These are phyloP conservation scores for Cavia porcellus DNA, from an alignment of 2,113 vertebrate species.

Conservation along the genomic window DNA sequence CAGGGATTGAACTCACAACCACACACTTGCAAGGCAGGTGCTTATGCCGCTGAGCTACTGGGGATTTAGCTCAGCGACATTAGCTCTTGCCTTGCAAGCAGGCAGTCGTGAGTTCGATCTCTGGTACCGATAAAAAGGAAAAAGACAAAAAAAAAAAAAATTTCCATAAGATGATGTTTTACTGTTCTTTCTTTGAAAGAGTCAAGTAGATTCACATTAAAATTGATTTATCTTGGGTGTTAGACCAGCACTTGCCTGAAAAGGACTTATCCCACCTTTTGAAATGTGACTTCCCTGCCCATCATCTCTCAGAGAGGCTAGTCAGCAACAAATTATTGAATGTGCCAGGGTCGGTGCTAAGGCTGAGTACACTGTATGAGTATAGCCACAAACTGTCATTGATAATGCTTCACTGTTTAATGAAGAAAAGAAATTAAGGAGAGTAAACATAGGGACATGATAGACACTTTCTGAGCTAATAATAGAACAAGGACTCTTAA, in stretches of 20 bases:
- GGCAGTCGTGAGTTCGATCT: no score
- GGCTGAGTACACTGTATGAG: neutral
- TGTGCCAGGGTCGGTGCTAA: neutral
- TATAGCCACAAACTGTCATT: neutral
- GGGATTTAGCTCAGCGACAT: no score
- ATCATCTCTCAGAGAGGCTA: neutral
- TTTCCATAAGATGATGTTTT: conserved; percentile 31
- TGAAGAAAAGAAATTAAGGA: neutral
- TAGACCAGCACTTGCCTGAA: neutral
- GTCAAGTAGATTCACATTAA: conserved; percentile 48
- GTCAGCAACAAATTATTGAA: neutral
- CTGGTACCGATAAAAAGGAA: no score
- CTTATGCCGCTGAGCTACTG: no score
- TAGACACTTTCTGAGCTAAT: neutral
- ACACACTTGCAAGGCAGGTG: no score
- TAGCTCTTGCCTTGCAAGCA: no score
- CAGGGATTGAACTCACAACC: no score
- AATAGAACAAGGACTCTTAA: neutral
- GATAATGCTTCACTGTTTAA: neutral
- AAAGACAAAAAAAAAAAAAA: no score
- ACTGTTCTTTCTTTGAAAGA: conserved; percentile 25
- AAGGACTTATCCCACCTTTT: neutral
- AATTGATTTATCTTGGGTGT: conserved; percentile 39
- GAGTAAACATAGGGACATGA: neutral
- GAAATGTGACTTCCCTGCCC: neutral